A percentile compares a stretch with the other conserved stretches of the same genome.
These are phyloP conservation scores for Dione vanillae DNA, from an alignment of 2,888 invertebrate species.

Conservation along the genomic window DNA sequence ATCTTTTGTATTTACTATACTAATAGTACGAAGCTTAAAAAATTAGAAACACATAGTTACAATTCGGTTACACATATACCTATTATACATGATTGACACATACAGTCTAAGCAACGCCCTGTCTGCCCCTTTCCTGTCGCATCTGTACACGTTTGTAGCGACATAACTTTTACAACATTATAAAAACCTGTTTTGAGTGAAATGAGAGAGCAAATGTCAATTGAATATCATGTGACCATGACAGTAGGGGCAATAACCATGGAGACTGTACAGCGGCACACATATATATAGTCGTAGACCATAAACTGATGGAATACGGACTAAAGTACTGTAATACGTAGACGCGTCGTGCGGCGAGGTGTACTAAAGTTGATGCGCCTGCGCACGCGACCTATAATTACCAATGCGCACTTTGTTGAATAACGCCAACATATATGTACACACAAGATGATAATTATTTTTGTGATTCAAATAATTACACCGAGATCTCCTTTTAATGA, in stretches of 20 bases:
- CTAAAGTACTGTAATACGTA: slow-evolving; percentile 7
- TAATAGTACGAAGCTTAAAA: neutral
- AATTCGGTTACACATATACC: slow-evolving; percentile 1
- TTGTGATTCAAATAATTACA: slow-evolving; percentile 38
- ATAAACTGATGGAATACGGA: slow-evolving; percentile 28
- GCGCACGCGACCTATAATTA: slow-evolving; percentile 51
- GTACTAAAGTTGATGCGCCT: slow-evolving; percentile 33
- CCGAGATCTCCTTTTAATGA: slow-evolving; percentile 22
- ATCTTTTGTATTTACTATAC: neutral
- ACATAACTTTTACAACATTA: slow-evolving; percentile 32
- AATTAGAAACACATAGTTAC: slow-evolving; percentile 7
- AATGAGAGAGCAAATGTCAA: slow-evolving; percentile 45
- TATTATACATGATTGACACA: slow-evolving; percentile 21
- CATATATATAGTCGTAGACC: neutral
- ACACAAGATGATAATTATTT: slow-evolving; percentile 41
- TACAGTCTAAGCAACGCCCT: neutral
- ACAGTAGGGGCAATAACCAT: slow-evolving; percentile 46
- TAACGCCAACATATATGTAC: slow-evolving; percentile 34
- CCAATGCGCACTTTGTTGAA: slow-evolving; percentile 40
- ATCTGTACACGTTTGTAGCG: neutral
- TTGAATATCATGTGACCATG: slow-evolving; percentile 42
- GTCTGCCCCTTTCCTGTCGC: slow-evolving; percentile 24
- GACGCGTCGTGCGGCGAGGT: neutral
- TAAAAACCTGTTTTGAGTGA: slow-evolving; percentile 38
- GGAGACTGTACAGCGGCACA: slow-evolving; percentile 12